Evolutionary conservation across 2,113 vertebrate genomes (phyloP), one percentile per base, ranked within the genome.

Genomic region (Mobula birostris): DNA sequence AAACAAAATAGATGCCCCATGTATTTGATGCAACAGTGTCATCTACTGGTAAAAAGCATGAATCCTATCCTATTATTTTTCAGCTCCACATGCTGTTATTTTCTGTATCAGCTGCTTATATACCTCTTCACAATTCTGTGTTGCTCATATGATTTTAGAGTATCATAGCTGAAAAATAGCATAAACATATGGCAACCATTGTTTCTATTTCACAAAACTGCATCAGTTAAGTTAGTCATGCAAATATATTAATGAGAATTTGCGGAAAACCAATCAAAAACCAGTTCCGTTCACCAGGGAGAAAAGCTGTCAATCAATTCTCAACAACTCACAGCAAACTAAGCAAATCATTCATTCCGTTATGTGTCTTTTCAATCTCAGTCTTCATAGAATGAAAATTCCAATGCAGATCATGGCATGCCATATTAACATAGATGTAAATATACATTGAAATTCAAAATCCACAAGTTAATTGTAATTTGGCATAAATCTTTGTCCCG

Each of bases 401-500:
- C 63, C 11, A 27, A 27, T 27, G 27, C 12, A 58, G 82, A 12
- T 56, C 48, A 58, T 11, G 3, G 9, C 8, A 85, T 58, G 56
- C 56, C 24, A 61, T 24, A 29, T 58, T 14, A 85, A 85, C 11
- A 85, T 48, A 48, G 48, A 56, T 83, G 40, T 48, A 82, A 58
- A 85, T 12, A 58, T 61, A 58, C 7, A 29, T 61, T 29, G n/a
- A 85, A 85, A 58, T 61, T 61, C 24, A 56, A 90, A 90, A 90
- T 85, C 58, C 15, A 36, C 66, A 91, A 70, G 9, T 36, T 40
- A 32, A 8, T 76, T 76, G 74, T 74, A 27, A 4, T 93, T 68
- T 92, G 66, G 7, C 8, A 70, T 72, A 72, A 92, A 92, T 72
- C 19, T 68, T 68, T 91, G 61, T 95, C 96, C 96, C 96, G 96